Conservation (phyloP, 1,140 invertebrate species). For the Dendrolimus punctatus region DNA sequence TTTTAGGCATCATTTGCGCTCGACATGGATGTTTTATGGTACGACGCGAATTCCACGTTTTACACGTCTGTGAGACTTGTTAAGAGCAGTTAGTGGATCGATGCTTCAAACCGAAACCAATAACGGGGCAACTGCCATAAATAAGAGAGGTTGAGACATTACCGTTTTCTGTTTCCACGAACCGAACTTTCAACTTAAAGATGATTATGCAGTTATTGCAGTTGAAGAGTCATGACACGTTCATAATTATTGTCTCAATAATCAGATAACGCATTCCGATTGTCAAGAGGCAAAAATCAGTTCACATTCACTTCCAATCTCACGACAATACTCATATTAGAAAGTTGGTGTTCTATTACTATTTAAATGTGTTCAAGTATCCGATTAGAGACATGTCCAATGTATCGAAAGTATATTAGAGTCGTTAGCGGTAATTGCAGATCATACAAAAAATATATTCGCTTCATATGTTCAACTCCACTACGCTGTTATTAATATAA, state of each 20-base stretch:
- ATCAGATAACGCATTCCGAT: conserved; percentile 44
- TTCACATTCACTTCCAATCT: neutral
- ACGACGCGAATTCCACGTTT: conserved; percentile 13
- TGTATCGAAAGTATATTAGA: conserved; percentile 39
- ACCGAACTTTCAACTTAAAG: conserved; percentile 14
- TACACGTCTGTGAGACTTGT: conserved; percentile 16
- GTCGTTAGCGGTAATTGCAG: conserved; percentile 52
- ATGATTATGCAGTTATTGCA: conserved; percentile 34
- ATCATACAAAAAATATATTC: conserved; percentile 47
- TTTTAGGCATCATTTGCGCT: conserved; percentile 17
- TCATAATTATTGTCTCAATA: conserved; percentile 38
- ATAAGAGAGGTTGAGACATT: conserved; percentile 9
- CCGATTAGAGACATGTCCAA: conserved; percentile 32
- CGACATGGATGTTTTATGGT: conserved; percentile 14
- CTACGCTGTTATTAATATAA: conserved; percentile 47
- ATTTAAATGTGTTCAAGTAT: conserved; percentile 34
- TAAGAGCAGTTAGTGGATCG: conserved; percentile 26
- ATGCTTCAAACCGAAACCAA: conserved; percentile 9
- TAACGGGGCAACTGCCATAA: conserved; percentile 15
- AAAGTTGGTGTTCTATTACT: conserved; percentile 44
- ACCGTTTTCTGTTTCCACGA: conserved; percentile 26
- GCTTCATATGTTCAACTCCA: conserved; percentile 29
- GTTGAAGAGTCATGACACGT: conserved; percentile 30
- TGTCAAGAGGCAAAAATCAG: conserved; percentile 9
- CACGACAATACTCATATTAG: conserved; percentile 35